Base-by-base conservation (phyloP, 2,797 vertebrate species). In the Pseudochirops corinnae region DNA sequence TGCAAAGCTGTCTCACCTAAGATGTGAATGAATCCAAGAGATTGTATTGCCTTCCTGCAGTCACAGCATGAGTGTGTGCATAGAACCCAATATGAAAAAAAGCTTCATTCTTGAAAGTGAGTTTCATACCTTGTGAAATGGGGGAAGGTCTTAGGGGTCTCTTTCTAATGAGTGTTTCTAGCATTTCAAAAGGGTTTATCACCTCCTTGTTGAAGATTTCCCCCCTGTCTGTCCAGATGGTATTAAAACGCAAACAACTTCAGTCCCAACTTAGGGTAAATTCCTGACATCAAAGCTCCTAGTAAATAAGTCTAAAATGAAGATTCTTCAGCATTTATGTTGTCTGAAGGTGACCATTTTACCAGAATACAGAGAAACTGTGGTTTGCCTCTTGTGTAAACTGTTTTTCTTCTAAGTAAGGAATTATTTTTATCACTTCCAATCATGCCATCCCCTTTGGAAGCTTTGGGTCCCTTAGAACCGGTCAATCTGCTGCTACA, bases 281-380 rank as follows among this genome's bases (percentile, higher is more conserved):
- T 50, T 58, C 33, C 55, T 56, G 60, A 92, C 11, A 39, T 92
- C 16, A 7, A 18, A 0, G 16, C 2, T 74, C 87, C 46, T 4
- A 50, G 9, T 12, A 46, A 50, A 0, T 94, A 12, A 14, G 5
- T 67, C 97, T 60, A 39, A 87, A 92, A 93, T 2, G 74, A 94
- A 46, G 31, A 46, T 92, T 50, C 18, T 92, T 96, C 39, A 46
- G 92, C 94, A 97, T 94, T 95, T 92, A 6, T 82, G 58, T 0
- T 94, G 74, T 82, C 98, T 93, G 93, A 96, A 97, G 92, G 94
- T 95, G 97, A 96, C 96, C 97, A 87, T 93, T 92, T 96, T 50
- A 94, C 0, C 29, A 93, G 92, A 96, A n/a, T 56, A 92, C 82
- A 91, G 53, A 55, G 31, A 60, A 97, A 93, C 96, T 92, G 90